Base-by-base conservation (phyloP, 2,797 vertebrate species). In the Coccyzus lansbergi region DNA sequence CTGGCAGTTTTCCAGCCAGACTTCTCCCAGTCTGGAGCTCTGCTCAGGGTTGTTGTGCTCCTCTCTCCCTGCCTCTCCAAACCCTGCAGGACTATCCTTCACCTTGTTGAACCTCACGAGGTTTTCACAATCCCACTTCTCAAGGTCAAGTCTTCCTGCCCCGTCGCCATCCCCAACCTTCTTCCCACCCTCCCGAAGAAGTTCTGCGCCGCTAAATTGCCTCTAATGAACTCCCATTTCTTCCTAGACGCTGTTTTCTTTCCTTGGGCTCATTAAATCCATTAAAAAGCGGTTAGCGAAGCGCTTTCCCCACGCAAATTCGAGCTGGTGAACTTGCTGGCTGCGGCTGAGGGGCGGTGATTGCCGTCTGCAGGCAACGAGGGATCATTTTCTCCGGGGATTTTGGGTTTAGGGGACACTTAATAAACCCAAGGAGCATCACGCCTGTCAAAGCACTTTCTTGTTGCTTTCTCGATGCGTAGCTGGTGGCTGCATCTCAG, bases 161-260 rank as follows among this genome's bases (percentile, higher is more conserved):
- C 11, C 15, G 0, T 21, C 15, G 42, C 18, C 46, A 1, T 5
- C 42, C 3, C 1, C 36, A 49, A n/a, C 55, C 6, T 26, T 0
- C 62, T 58, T n/a, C 21, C 29, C 51, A 2, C 33, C 46, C 28
- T 28, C 42, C 24, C 2, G 1, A 33, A 76, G 42, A 51, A 38
- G 60, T 90, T 85, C 40, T 5, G 46, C n/a, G 26, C n/a, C 72
- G 10, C 15, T 1, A 69, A 93, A 93, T 79, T 86, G 62, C 4
- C 56, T 82, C 52, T 96, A 88, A 93, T 36, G 68, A 92, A 7
- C 53, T 63, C 71, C 29, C 53, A 68, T 93, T 92, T 94, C 67
- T 92, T 88, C 55, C 75, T 79, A 90, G 76, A 91, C 59, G 5
- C 74, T 56, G 76, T 90, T 90, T 86, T 40, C 58, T 8, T 51